A percentile compares a stretch with the other conserved stretches of the same genome.
These are phyloP conservation scores for Benthosema pterotum DNA, from an alignment of 2,797 vertebrate genomes.

Conservation along the genomic window DNA sequence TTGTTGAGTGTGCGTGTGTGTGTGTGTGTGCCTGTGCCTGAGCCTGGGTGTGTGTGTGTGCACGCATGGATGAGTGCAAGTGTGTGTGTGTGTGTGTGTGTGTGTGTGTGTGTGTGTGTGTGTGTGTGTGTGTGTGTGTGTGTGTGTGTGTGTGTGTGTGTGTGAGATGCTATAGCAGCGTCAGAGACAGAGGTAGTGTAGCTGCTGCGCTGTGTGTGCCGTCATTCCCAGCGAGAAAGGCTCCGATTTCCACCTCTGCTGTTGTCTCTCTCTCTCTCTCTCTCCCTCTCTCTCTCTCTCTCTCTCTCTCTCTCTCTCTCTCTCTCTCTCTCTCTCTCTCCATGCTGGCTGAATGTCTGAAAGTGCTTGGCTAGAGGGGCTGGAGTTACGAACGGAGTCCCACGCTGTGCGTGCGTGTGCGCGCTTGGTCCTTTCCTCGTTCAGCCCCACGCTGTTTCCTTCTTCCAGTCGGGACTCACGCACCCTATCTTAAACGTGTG, in stretches of 20 bases:
- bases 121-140: conserved; percentile 9
- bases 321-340: not conserved
- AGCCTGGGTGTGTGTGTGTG: not conserved
- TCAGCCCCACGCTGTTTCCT: conserved; percentile 40
- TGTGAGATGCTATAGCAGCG: not conserved
- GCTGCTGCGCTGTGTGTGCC: too few relatives aligned
- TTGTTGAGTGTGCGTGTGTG: not conserved
- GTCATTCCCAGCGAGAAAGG: too few relatives aligned
- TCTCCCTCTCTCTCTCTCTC: too few relatives aligned
- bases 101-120: conserved; percentile 7
- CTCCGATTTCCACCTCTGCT: not conserved
- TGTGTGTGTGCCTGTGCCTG: not conserved
- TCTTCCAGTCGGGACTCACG: conserved; percentile 26
- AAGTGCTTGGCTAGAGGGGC: too few relatives aligned
- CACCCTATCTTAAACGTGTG: conserved; percentile 9
- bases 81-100: conserved; percentile 23
- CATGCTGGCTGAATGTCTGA: too few relatives aligned
- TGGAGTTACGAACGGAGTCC: too few relatives aligned
- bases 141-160: conserved; percentile 3
- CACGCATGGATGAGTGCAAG: not conserved
- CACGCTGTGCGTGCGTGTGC: not conserved
- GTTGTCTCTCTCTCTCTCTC: not conserved
- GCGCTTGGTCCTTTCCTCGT: conserved; percentile 2
- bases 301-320: too few relatives aligned
- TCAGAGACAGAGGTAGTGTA: not conserved